Evolutionary conservation across 2,888 invertebrate species (phyloP).

Genomic region (Tinea semifulvella): DNA sequence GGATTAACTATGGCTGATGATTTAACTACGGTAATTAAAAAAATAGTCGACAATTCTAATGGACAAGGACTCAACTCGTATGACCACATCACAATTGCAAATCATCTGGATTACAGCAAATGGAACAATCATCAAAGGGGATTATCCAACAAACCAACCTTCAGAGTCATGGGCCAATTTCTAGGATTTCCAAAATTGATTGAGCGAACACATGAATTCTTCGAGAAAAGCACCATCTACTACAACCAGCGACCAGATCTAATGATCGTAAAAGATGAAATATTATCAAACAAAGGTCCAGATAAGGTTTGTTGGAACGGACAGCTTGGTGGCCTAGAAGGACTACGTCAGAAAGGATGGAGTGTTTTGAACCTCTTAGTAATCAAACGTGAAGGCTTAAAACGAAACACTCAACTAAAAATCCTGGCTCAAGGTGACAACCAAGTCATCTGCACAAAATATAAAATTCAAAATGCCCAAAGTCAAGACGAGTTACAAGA

Average conservation of each 20-base stretch:
- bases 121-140: conserved; percentile 14
- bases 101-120: conserved; percentile 12
- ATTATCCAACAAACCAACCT: conserved; percentile 8
- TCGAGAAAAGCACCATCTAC: conserved; percentile 4
- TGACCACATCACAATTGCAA: conserved; percentile 10
- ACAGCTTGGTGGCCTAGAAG: conserved; percentile 8
- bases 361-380: conserved; percentile 9
- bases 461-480: conserved; percentile 2
- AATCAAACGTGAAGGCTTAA: conserved; percentile 2
- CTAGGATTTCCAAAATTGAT: conserved; percentile 10
- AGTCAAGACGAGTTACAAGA: neutral
- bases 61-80: conserved; percentile 5
- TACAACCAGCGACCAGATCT: conserved; percentile 6
- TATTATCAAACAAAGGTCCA: neutral
- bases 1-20: conserved; percentile 7
- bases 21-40: conserved; percentile 2
- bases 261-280: neutral
- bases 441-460: conserved; percentile 14
- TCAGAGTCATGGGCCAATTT: conserved; percentile 12
- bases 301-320: conserved; percentile 5
- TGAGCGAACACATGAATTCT: conserved; percentile 10
- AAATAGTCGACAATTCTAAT: neutral
- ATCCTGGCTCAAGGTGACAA: conserved; percentile 14
- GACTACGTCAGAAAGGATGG: conserved; percentile 14
- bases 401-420: conserved; percentile 5